A percentile compares a stretch with the other conserved stretches of the same genome.
Conservation (phyloP, 2,113 vertebrate species). For the Myotis yumanensis region DNA sequence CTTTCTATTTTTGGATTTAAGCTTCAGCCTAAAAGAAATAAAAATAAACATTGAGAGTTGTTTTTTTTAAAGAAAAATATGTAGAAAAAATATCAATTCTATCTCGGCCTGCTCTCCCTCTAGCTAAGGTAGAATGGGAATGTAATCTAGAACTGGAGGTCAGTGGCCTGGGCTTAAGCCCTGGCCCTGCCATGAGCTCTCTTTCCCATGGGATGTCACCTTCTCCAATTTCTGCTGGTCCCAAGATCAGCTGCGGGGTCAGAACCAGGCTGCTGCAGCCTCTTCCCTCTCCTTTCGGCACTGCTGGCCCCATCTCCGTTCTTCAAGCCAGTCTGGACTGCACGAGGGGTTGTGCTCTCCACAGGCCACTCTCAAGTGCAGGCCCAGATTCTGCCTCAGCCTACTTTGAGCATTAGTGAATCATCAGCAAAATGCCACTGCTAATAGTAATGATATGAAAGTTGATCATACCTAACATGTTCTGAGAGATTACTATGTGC, state of each 20-base stretch:
- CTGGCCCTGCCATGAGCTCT: not conserved
- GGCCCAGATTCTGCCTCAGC: not conserved
- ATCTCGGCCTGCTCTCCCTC: not conserved
- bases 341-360: not conserved
- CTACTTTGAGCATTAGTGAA: not conserved
- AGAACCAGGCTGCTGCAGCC: not conserved
- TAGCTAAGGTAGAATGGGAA: not conserved
- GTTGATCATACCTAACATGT: not conserved
- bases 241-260: not conserved
- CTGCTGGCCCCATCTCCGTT: not conserved
- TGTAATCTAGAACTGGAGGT: not conserved
- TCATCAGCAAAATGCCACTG: not conserved
- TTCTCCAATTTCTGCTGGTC: not conserved
- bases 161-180: not conserved
- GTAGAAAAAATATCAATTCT: constrained; percentile 50
- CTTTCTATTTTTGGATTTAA: constrained; percentile 76
- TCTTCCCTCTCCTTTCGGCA: not conserved
- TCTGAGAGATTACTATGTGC: not conserved
- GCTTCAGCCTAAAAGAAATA: constrained; percentile 72
- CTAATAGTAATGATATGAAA: not conserved
- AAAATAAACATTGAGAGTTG: constrained; percentile 67
- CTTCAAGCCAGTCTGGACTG: not conserved
- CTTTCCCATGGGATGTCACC: not conserved
- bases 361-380: not conserved
- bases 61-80: constrained; percentile 34